Percentiles rank a stretch among this genome's conserved stretches.
These are phyloP conservation scores for Conomelus anceps DNA, from an alignment of 2,888 invertebrate species.

Conservation along the genomic window DNA sequence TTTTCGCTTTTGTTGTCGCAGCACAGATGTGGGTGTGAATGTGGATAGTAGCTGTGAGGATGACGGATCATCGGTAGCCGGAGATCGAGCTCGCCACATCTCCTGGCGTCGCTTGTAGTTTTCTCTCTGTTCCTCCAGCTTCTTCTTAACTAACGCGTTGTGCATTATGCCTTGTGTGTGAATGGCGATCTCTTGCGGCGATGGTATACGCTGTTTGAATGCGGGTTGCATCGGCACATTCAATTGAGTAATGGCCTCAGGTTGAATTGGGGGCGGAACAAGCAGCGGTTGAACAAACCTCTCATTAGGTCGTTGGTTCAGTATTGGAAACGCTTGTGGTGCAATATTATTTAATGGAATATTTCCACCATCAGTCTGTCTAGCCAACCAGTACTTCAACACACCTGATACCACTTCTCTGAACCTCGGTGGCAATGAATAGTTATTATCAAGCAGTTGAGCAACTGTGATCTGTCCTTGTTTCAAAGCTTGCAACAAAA, in stretches of 20 bases:
- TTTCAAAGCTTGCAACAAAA: neutral
- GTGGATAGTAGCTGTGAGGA: constrained; percentile 52
- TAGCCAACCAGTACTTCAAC: neutral
- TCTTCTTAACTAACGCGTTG: constrained; percentile 78
- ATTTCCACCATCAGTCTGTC: no score
- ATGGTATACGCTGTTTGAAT: constrained; percentile 58
- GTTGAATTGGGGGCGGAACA: no score
- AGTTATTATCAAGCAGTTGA: neutral
- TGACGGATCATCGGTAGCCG: neutral
- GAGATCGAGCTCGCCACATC: constrained; percentile 37
- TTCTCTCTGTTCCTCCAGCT: constrained; percentile 80
- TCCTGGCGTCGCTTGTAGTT: constrained; percentile 76
- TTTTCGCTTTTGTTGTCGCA: constrained; percentile 57
- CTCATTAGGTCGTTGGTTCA: no score
- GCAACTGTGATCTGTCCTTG: neutral
- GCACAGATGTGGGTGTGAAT: constrained; percentile 89
- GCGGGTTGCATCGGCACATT: neutral
- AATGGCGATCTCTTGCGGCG: constrained; percentile 74
- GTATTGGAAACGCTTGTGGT: no score
- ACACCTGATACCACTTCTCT: neutral
- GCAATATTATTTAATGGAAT: no score
- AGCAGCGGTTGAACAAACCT: no score
- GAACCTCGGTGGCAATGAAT: neutral
- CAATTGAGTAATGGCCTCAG: no score
- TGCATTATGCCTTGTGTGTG: constrained; percentile 85